Evolutionary conservation across 2,797 vertebrate species (phyloP).

Genomic region (Sebastes jordani): DNA sequence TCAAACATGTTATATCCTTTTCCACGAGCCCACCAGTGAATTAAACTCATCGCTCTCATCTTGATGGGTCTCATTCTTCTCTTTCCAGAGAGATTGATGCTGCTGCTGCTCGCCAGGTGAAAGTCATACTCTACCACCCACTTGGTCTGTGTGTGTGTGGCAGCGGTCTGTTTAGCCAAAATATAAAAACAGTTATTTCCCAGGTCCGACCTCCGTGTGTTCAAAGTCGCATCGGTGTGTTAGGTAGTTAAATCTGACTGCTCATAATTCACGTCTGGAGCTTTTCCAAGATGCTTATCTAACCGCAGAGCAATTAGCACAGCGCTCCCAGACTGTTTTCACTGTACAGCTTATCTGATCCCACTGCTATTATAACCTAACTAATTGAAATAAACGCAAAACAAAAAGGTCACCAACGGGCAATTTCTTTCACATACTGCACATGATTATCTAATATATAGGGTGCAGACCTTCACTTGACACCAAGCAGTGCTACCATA

Average conservation of each 20-base stretch:
- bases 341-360: conserved; percentile 45
- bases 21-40: conserved; percentile 60
- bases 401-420: conserved; percentile 44
- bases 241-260: conserved; percentile 51
- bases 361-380: conserved; percentile 33
- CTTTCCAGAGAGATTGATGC: conserved; percentile 65
- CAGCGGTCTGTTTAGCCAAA: conserved; percentile 40
- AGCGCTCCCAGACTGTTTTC: conserved; percentile 43
- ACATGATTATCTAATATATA: conserved; percentile 36
- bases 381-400: conserved; percentile 35
- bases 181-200: conserved; percentile 53
- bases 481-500: neutral
- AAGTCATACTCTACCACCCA: conserved; percentile 64
- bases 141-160: conserved; percentile 12
- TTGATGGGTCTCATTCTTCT: conserved; percentile 67
- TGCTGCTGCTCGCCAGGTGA: conserved; percentile 48
- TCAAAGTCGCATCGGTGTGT: conserved; percentile 43
- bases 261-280: conserved; percentile 68
- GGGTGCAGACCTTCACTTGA: conserved; percentile 5
- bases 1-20: conserved; percentile 63
- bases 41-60: conserved; percentile 73
- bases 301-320: conserved; percentile 66
- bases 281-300: conserved; percentile 69
- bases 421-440: conserved; percentile 34
- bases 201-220: conserved; percentile 40